Evolutionary conservation across 2,888 invertebrate species (phyloP).

Genomic region (Phortica okadai): DNA sequence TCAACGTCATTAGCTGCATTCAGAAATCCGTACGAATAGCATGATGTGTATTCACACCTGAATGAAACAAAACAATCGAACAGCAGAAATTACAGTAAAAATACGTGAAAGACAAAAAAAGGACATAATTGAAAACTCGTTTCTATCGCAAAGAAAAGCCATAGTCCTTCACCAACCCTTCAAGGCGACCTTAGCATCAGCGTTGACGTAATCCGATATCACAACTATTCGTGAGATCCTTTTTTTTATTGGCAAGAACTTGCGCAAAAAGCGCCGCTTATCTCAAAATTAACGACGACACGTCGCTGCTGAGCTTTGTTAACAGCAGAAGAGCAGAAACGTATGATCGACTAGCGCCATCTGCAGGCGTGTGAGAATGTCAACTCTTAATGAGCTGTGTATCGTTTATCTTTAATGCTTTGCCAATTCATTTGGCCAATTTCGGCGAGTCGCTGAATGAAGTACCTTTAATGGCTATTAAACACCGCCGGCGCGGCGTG

Average conservation of each 20-base stretch:
- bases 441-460: background rate
- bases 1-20: conserved; percentile 66
- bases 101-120: conserved; percentile 42
- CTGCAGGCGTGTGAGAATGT: background rate
- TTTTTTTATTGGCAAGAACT: no score
- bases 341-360: background rate
- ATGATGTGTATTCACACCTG: conserved; percentile 63
- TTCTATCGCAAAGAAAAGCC: conserved; percentile 35
- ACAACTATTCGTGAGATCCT: background rate
- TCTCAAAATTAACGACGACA: no score
- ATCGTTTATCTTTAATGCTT: background rate
- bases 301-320: no score
- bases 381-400: background rate
- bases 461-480: background rate
- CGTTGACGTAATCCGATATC: background rate
- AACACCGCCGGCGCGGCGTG: background rate
- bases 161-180: background rate
- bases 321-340: background rate
- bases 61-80: conserved; percentile 55
- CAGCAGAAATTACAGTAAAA: conserved; percentile 29
- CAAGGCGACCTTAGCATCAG: background rate
- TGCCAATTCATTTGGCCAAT: conserved; percentile 20
- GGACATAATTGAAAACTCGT: conserved; percentile 65
- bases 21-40: conserved; percentile 38
- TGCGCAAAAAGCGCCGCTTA: no score